Evolutionary conservation across 92 coral and sea anemone genomes (phyloP).

Genomic region (Zoanthus solanderi): DNA sequence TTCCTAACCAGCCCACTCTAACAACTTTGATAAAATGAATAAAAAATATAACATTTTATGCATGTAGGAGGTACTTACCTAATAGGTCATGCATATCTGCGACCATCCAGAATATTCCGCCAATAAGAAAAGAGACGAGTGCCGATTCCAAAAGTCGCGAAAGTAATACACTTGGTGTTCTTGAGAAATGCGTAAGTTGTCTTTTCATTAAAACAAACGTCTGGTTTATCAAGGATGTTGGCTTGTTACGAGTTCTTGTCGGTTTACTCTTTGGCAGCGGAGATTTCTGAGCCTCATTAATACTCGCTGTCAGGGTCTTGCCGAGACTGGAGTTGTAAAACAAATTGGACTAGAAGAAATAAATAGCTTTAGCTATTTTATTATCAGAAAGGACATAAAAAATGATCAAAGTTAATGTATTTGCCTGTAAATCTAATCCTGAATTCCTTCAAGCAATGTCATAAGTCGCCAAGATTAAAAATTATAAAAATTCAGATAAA

Average conservation of each 20-base stretch:
- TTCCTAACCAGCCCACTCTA: no score
- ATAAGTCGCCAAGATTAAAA: no score
- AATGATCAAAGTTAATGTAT: no score
- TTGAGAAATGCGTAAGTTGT: slow-evolving; percentile 30
- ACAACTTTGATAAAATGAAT: no score
- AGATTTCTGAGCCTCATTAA: slow-evolving; percentile 1
- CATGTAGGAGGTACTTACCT: not conserved
- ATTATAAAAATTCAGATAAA: no score
- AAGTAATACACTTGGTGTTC: slow-evolving; percentile 27
- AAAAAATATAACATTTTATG: no score
- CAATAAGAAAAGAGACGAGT: slow-evolving; percentile 30
- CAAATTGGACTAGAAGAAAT: not conserved
- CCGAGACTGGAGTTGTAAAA: slow-evolving; percentile 24
- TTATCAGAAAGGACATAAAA: no score
- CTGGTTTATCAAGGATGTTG: slow-evolving; percentile 36
- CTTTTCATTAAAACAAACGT: slow-evolving; percentile 19
- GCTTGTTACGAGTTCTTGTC: slow-evolving; percentile 17
- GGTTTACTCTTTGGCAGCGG: slow-evolving; percentile 23
- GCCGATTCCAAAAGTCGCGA: slow-evolving; percentile 35
- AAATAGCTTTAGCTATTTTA: not conserved
- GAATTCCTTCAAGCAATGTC: no score
- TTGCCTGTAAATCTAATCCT: no score
- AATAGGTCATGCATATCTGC: slow-evolving; percentile 11
- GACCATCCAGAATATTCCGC: slow-evolving; percentile 44
- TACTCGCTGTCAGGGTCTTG: not conserved